Evolutionary conservation across 1,140 invertebrate genomes (phyloP), one percentile per base, ranked within the genome.

Genomic region (Portunus trituberculatus): DNA sequence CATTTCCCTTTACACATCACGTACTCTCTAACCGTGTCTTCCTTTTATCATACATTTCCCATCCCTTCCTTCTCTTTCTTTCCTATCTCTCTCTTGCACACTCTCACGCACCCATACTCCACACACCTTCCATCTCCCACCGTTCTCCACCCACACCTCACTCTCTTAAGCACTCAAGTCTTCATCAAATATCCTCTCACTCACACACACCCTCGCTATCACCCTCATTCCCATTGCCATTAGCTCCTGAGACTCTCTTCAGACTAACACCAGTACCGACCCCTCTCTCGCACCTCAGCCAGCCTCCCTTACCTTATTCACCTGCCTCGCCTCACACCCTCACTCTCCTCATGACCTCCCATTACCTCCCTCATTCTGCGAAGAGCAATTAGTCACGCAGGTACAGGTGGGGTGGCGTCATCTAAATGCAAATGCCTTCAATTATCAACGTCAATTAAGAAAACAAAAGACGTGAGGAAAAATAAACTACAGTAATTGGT

Each of bases 391-490:
- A 28, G 28, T 90, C 88, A 48, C 88, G n/a, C 14, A n/a, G 3
- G 25, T 32, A 8, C n/a, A 76, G 25, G 67, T 25, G 16, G 67
- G 67, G 67, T 76, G 67, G 67, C 67, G 67, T n/a, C 67, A 76
- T 76, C 67, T 76, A 76, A 76, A 76, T 76, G 67, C 67, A 76
- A 76, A 76, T 76, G n/a, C 20, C 67, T n/a, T 76, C 67, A 76
- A 76, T 76, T 76, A 76, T 76, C 67, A 76, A 76, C 67, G 67
- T 76, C 67, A 76, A 76, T 76, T 76, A 76, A n/a, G 67, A 76
- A 25, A 76, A 76, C 67, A 76, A 76, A 76, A n/a, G 67, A 76
- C 12, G 52, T 76, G 67, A 76, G 20, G n/a, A 76, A 76, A 76
- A 76, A 76, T 76, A 76, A n/a, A 25, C 67, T 25, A 76, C 67